Base-by-base conservation (phyloP, 2,797 vertebrate species). In the Neomorphus geoffroyi region DNA sequence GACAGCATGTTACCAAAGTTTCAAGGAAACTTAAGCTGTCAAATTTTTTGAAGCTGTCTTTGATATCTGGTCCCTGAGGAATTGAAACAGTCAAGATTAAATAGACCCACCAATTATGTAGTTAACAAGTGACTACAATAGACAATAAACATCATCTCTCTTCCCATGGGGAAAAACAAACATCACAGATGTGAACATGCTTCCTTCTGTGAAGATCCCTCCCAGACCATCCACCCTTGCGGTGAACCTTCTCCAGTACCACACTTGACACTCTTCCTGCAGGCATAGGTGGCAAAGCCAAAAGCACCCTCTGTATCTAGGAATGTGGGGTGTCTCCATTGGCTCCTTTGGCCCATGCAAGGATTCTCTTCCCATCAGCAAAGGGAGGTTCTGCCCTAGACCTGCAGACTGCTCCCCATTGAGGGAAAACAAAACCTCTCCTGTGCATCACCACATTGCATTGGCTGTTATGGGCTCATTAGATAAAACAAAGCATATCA, bases 401-500 rank as follows among this genome's bases (percentile, higher is more conserved):
- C 45, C 16, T 66, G 27, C 28, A 69, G 45, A n/a, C 51, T 86
- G 18, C 70, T 71, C 54, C 30, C 23, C 28, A 9, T 9, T 1
- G 1, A 43, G 33, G 26, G 66, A 79, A 75, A 91, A 75, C 2
- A n/a, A 14, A 73, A 15, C 19, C 24, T 79, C 53, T 81, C 28
- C 33, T 17, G 37, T 0, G 0, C n/a, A 39, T n/a, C 27, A 27
- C 39, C 45, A 26, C 1, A 0, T 5, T 57, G 35, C 23, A 24
- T 11, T 27, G 28, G 18, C 54, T 80, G 69, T 61, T 53, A 28
- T 1, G 2, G 12, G 10, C n/a, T 80, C 57, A 35, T 74, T 22
- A 23, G 35, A 33, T 53, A 57, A 83, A 78, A 62, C 3, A 18
- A 19, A 74, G 24, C 64, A n/a, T n/a, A 18, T 17, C 33, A 11